Evolutionary conservation across 2,888 invertebrate genomes (phyloP).

Genomic region (Machimus rusticus): DNA sequence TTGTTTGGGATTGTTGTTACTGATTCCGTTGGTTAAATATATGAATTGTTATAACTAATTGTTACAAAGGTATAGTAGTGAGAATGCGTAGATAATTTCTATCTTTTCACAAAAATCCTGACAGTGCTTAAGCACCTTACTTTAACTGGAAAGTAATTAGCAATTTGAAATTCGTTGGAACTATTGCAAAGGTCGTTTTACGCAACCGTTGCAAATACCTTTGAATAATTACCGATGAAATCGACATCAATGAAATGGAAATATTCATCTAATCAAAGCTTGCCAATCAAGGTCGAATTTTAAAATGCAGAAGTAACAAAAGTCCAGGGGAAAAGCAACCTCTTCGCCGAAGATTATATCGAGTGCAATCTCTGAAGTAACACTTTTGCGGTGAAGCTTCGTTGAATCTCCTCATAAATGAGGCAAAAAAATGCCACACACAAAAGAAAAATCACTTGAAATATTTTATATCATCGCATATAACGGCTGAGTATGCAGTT

Average conservation of each 20-base stretch:
- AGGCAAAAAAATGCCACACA: not conserved
- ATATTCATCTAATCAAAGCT: conserved; percentile 16
- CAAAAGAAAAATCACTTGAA: not conserved
- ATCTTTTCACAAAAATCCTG: not conserved
- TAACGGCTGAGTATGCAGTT: not conserved
- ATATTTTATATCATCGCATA: not conserved
- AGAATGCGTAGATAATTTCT: not conserved
- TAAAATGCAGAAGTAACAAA: not conserved
- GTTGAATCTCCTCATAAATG: not conserved
- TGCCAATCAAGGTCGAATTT: conserved; percentile 15
- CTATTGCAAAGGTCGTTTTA: conserved; percentile 1
- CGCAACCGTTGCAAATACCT: conserved; percentile 15
- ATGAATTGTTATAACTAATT: not conserved
- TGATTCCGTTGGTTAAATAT: not conserved
- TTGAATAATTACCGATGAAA: conserved; percentile 23
- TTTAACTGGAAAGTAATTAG: not conserved
- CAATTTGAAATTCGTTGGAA: conserved; percentile 12
- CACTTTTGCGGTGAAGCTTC: not conserved
- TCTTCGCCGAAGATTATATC: not conserved
- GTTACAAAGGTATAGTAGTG: not conserved
- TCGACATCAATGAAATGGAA: conserved; percentile 15
- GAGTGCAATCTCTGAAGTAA: not conserved
- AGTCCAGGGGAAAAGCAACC: not conserved
- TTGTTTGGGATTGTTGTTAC: not conserved
- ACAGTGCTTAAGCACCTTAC: not conserved